A percentile compares a stretch with the other conserved stretches of the same genome.
Conservation (phyloP, 1,140 invertebrate genomes). For the Ruditapes philippinarum region DNA sequence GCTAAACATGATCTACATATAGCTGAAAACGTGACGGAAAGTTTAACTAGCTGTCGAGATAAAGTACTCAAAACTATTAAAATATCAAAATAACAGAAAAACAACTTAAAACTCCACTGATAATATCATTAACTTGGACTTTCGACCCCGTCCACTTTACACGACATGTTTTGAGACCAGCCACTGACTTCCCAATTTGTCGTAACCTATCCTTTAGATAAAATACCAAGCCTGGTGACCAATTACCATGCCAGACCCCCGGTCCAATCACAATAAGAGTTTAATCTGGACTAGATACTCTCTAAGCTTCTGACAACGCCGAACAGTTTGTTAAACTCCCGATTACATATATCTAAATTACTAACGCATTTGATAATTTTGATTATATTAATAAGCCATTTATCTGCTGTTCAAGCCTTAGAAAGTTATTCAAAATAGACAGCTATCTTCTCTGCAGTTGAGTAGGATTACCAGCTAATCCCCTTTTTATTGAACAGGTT, state of each 20-base stretch:
- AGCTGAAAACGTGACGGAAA: not conserved
- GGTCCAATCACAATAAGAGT: conserved; percentile 41
- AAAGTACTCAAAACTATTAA: conserved; percentile 14
- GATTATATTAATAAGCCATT: conserved; percentile 63
- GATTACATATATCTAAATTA: conserved; percentile 62
- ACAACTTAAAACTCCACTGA: conserved; percentile 17
- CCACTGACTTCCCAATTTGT: conserved; percentile 28
- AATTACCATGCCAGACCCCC: conserved; percentile 27
- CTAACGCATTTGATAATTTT: conserved; percentile 63
- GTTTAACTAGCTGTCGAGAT: not conserved
- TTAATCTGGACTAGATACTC: conserved; percentile 52
- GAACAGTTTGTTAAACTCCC: not conserved
- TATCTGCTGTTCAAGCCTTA: conserved; percentile 48
- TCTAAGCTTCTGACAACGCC: conserved; percentile 15
- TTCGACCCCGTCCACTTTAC: conserved; percentile 7
- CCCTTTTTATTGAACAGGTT: conserved; percentile 56
- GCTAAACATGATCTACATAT: not conserved
- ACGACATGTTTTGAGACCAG: not conserved
- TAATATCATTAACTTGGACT: conserved; percentile 41
- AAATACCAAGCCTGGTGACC: conserved; percentile 12
- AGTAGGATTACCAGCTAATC: conserved; percentile 46
- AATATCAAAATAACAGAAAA: conserved; percentile 31
- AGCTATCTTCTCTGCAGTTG: conserved; percentile 24
- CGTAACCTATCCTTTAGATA: conserved; percentile 10
- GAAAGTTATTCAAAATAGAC: conserved; percentile 62